A percentile compares a stretch with the other conserved stretches of the same genome.
These are phyloP conservation scores for Rhinogobio ventralis DNA, from an alignment of 2,797 vertebrate genomes.

Conservation along the genomic window DNA sequence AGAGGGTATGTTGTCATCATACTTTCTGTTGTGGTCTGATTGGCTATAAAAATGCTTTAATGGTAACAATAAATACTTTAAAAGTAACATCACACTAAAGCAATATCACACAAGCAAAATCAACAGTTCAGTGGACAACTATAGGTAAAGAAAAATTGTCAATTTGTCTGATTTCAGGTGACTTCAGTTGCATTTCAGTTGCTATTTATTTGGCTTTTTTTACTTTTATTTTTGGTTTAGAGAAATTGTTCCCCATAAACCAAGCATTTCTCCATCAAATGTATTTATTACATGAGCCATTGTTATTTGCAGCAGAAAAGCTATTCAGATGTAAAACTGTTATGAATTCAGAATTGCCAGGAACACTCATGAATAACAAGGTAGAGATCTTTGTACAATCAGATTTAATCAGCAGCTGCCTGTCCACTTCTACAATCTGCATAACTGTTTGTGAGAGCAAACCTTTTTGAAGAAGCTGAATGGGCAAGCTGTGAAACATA, in stretches of 20 bases:
- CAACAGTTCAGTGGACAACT: not conserved
- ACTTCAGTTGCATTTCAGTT: not conserved
- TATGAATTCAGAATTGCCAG: not conserved
- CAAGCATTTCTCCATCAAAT: not conserved
- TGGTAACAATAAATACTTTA: not conserved
- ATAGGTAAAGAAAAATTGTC: not conserved
- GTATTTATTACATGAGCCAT: not conserved
- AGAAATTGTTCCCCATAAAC: not conserved
- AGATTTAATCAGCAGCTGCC: constrained; percentile 28
- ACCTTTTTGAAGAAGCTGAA: constrained; percentile 10
- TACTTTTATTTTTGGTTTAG: not conserved
- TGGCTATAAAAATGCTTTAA: not conserved
- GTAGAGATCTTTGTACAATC: constrained; percentile 9
- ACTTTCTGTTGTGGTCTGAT: constrained; percentile 1
- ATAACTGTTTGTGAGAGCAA: constrained; percentile 23
- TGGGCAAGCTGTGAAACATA: constrained; percentile 32
- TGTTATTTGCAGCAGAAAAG: constrained; percentile 15
- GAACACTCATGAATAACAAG: not conserved
- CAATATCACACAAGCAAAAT: not conserved
- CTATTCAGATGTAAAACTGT: constrained; percentile 32
- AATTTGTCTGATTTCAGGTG: no score
- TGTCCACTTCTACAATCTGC: constrained; percentile 23
- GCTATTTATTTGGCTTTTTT: not conserved
- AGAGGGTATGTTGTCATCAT: constrained; percentile 13
- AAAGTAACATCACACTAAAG: not conserved